Evolutionary conservation across 2,888 invertebrate species (phyloP).

Genomic region (Drosophila recens): DNA sequence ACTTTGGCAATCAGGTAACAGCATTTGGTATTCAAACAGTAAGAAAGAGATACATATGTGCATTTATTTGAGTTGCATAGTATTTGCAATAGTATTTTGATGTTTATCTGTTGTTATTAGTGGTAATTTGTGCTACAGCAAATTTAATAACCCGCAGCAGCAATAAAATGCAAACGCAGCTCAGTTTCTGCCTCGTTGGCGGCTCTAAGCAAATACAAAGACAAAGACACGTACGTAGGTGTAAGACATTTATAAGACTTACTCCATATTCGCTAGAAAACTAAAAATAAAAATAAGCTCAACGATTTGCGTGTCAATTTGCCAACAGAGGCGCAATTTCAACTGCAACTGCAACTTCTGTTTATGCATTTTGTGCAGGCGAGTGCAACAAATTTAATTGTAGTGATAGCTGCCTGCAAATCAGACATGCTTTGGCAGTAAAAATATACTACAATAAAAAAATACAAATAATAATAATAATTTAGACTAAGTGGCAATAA

Average conservation of each 20-base stretch:
- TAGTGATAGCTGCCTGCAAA: slow-evolving; percentile 62
- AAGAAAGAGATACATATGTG: not conserved
- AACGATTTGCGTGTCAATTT: slow-evolving; percentile 79
- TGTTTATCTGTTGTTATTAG: slow-evolving; percentile 51
- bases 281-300: slow-evolving; percentile 19
- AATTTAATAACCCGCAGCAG: slow-evolving; percentile 57
- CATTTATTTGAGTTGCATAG: slow-evolving; percentile 14
- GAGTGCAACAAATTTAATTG: slow-evolving; percentile 82
- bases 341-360: slow-evolving; percentile 43
- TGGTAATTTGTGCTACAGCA: slow-evolving; percentile 52
- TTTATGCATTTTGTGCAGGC: slow-evolving; percentile 81
- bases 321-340: slow-evolving; percentile 55
- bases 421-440: slow-evolving; percentile 78
- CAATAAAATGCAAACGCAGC: slow-evolving; percentile 55
- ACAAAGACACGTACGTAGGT: slow-evolving; percentile 2
- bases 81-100: slow-evolving; percentile 33
- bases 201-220: slow-evolving; percentile 58
- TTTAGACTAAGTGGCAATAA: slow-evolving; percentile 74
- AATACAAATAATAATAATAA: slow-evolving; percentile 20
- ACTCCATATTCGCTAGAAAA: slow-evolving; percentile 19
- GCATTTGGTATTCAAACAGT: not conserved
- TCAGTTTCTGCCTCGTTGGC: slow-evolving; percentile 69
- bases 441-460: slow-evolving; percentile 33
- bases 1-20: slow-evolving; percentile 1
- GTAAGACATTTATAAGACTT: slow-evolving; percentile 24